Percentiles rank a stretch among this genome's conserved stretches.
phyloP scores from a whole-genome alignment of 2,113 vertebrate species.

The Scalopus aquaticus region DNA sequence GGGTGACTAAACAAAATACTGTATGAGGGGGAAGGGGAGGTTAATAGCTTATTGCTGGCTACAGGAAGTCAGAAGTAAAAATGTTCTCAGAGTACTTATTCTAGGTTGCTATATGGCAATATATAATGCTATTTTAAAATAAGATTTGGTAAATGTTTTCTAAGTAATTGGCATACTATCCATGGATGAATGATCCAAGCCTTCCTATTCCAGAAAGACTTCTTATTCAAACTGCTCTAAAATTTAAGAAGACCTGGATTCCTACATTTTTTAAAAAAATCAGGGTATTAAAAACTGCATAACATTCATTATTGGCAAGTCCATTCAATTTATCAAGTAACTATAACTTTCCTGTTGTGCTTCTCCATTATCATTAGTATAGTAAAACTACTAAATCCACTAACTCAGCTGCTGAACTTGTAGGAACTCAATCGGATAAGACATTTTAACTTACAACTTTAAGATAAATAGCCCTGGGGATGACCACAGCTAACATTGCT shows the following conservation, averaged over 20 bases:
- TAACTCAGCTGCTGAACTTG: not conserved
- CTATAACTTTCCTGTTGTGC: not conserved
- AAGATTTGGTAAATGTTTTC: slow-evolving; percentile 19
- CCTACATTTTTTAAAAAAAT: not conserved
- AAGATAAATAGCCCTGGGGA: not conserved
- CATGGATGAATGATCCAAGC: not conserved
- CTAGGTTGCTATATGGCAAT: not conserved
- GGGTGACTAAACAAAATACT: not conserved
- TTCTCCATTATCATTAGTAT: not conserved
- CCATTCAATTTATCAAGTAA: not conserved
- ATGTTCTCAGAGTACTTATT: no score
- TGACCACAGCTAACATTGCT: not conserved
- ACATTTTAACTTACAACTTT: not conserved
- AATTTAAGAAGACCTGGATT: not conserved
- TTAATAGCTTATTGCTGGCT: not conserved
- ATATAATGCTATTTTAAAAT: not conserved
- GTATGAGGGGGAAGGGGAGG: not conserved
- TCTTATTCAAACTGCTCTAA: not conserved
- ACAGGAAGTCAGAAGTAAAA: not conserved
- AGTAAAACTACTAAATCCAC: not conserved
- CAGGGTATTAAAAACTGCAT: not conserved
- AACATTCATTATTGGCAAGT: not conserved
- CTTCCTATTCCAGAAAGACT: not conserved
- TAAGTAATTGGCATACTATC: not conserved
- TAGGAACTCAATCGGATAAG: not conserved